These are phyloP conservation scores for Anser cygnoides DNA, from an alignment of 2,113 vertebrate species.

Conservation along the genomic window DNA sequence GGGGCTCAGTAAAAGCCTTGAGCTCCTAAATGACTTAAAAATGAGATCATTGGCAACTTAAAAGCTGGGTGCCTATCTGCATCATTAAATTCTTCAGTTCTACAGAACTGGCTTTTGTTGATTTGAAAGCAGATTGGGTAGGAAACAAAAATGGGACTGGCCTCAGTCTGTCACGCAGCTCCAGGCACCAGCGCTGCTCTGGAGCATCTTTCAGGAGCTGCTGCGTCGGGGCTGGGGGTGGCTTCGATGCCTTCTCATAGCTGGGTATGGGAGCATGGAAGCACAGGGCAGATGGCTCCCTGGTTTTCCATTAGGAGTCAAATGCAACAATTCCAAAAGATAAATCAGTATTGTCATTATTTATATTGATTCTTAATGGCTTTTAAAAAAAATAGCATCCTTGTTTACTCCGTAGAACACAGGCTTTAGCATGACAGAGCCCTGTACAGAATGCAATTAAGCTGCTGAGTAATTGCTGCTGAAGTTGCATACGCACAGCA, in stretches of 20 bases:
- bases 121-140: background rate
- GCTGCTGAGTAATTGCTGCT: background rate
- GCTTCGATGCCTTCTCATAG: background rate
- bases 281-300: background rate
- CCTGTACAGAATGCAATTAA: background rate
- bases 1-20: background rate
- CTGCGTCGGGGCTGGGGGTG: background rate
- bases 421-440: background rate
- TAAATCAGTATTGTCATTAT: background rate
- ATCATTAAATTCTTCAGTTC: background rate
- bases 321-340: background rate
- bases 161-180: background rate
- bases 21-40: background rate
- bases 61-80: background rate
- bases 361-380: background rate
- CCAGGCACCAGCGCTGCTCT: fast-evolving
- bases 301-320: background rate
- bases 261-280: background rate
- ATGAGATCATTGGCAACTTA: background rate
- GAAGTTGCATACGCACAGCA: background rate
- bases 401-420: fast-evolving
- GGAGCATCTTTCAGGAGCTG: background rate
- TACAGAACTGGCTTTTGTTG: background rate
- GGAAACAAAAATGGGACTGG: background rate
- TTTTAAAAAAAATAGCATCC: background rate